A percentile compares a stretch with the other conserved stretches of the same genome.
Conservation (phyloP, 2,888 invertebrate genomes). For the Epirrita christyi region DNA sequence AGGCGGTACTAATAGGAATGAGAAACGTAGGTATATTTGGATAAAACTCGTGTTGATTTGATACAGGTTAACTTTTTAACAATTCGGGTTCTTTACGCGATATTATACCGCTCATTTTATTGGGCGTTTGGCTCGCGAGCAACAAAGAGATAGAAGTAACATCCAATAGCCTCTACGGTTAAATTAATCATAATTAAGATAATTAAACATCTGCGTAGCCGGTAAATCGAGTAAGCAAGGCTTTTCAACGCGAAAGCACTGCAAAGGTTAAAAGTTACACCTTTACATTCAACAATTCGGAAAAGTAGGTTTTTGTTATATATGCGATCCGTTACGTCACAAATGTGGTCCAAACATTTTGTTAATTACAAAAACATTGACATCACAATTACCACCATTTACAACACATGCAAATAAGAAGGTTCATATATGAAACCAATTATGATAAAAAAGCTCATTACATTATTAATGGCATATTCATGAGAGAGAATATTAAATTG, state of each 20-base stretch:
- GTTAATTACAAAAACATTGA: conserved; percentile 32
- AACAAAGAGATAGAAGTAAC: conserved; percentile 8
- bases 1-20: neutral
- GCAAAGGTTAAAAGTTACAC: conserved; percentile 42
- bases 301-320: conserved; percentile 31
- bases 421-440: conserved; percentile 19
- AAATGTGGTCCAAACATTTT: conserved; percentile 34
- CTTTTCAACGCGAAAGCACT: conserved; percentile 40
- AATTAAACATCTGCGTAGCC: conserved; percentile 51
- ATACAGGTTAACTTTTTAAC: neutral
- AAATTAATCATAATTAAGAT: conserved; percentile 23
- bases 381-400: conserved; percentile 31
- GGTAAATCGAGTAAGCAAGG: conserved; percentile 50
- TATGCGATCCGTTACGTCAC: conserved; percentile 43
- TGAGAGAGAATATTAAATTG: conserved; percentile 25
- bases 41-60: neutral
- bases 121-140: conserved; percentile 8
- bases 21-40: neutral
- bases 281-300: conserved; percentile 42
- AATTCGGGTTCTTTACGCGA: no score
- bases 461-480: conserved; percentile 7
- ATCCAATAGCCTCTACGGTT: neutral
- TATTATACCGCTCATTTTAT: neutral
- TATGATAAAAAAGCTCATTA: conserved; percentile 21
- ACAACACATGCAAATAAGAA: conserved; percentile 9